Base-by-base conservation (phyloP, 2,888 invertebrate species). In the Andrena trimmerana region DNA sequence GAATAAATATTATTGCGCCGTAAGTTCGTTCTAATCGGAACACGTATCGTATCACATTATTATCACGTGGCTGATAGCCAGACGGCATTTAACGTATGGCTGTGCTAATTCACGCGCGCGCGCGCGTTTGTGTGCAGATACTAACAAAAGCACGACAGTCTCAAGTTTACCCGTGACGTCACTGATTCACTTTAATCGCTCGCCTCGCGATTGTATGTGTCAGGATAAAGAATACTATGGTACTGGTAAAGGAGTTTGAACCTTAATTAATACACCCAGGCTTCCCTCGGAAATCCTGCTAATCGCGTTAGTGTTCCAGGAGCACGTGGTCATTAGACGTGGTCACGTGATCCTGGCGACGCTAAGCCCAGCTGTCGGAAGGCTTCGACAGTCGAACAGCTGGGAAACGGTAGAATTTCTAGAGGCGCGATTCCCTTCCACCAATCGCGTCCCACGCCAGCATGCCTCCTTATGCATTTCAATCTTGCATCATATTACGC, bases 1-100 rank as follows among this genome's bases (percentile, higher is more conserved):
- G 31, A 82, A 62, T 27, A 74, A 74, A 62, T 59, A 50, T 75
- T 81, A 88, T 65, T 88, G 74, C 84, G 84, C 62, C 67, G 78
- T 57, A 85, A 73, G 33, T 83, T 59, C 24, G 10, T 66, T 74
- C 70, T 84, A 86, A 87, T 88, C 86, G 57, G 3, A 52, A 24
- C 31, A 78, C 68, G 80, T 68, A 68, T 84, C 78, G 54, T 31
- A 68, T 87, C 85, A 88, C 82, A 84, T 77, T 76, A 76, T 78
- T 70, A 80, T 88, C 87, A 88, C 87, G 84, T 88, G 88, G 27
- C 63, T 57, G 78, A 85, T 78, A 85, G 57, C 66, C 62, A 71
- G 27, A 42, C 42, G 7, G 33, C 42, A 20, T 80, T 81, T 67
- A 80, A 79, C 24, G 8, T 67, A 60, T 57, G 52, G 50, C 8